Evolutionary conservation across 2,113 vertebrate genomes (phyloP).

Genomic region (Gulo gulo): DNA sequence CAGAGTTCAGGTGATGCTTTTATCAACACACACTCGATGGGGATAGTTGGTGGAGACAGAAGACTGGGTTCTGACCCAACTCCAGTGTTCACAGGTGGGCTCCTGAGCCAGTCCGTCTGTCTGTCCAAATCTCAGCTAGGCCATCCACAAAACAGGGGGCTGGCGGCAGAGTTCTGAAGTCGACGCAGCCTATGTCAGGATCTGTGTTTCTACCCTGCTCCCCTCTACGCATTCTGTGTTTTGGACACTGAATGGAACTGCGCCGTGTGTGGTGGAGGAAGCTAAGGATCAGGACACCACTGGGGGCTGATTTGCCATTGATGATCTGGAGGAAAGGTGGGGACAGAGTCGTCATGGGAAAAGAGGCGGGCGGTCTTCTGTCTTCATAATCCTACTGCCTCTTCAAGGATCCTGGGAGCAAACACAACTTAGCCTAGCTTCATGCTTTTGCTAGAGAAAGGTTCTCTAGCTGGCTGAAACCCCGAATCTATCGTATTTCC

Average conservation of each 20-base stretch:
- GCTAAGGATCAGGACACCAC: neutral
- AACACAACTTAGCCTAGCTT: neutral
- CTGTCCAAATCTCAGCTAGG: neutral
- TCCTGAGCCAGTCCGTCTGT: neutral
- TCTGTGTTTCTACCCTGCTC: neutral
- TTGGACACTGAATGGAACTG: neutral
- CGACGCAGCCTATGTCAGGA: rapidly evolving
- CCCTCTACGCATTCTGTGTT: neutral
- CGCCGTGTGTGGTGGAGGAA: rapidly evolving
- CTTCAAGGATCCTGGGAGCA: neutral
- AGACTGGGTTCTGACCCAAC: neutral
- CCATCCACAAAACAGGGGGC: no score
- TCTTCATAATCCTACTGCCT: neutral
- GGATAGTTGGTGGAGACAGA: neutral
- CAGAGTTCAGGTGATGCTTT: neutral
- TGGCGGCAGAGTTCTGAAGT: neutral
- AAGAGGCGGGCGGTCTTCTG: neutral
- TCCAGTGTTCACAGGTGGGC: neutral
- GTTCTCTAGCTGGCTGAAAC: neutral
- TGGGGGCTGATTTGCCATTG: neutral
- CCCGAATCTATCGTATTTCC: no score
- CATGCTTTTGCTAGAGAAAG: neutral
- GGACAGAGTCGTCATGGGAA: neutral
- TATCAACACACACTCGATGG: no score
- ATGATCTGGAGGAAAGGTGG: no score